phyloP scores from a whole-genome alignment of 2,797 vertebrate genomes.

The Dipus sagitta region DNA sequence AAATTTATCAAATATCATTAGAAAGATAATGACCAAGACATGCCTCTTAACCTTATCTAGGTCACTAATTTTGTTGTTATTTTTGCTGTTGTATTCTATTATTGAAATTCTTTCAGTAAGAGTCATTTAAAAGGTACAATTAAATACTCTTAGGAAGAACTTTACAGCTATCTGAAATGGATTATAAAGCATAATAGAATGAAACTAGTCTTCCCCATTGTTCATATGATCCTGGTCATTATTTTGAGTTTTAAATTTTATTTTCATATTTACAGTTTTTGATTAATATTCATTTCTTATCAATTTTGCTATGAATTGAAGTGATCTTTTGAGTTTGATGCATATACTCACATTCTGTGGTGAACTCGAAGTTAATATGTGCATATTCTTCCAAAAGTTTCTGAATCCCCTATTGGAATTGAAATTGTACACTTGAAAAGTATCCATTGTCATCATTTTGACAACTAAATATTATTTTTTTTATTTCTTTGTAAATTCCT shows the following conservation, averaged over 20 bases:
- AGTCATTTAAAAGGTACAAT: not conserved
- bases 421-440: no score
- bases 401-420: no score
- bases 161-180: not conserved
- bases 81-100: no score
- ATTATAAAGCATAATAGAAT: not conserved
- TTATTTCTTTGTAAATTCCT: not conserved
- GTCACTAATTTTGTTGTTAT: no score
- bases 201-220: not conserved
- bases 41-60: not conserved
- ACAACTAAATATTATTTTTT: not conserved
- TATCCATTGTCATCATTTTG: not conserved
- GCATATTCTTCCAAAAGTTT: no score
- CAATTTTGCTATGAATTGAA: no score
- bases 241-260: not conserved
- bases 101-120: no score
- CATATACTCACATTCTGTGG: no score
- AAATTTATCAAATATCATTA: not conserved
- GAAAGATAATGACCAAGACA: not conserved
- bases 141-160: not conserved
- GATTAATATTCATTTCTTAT: no score
- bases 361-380: no score
- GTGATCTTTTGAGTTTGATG: no score
- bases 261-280: not conserved
- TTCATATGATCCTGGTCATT: not conserved